A percentile compares a stretch with the other conserved stretches of the same genome.
Conservation (phyloP, 2,113 vertebrate genomes). For the Poeciliopsis turrubarensis region DNA sequence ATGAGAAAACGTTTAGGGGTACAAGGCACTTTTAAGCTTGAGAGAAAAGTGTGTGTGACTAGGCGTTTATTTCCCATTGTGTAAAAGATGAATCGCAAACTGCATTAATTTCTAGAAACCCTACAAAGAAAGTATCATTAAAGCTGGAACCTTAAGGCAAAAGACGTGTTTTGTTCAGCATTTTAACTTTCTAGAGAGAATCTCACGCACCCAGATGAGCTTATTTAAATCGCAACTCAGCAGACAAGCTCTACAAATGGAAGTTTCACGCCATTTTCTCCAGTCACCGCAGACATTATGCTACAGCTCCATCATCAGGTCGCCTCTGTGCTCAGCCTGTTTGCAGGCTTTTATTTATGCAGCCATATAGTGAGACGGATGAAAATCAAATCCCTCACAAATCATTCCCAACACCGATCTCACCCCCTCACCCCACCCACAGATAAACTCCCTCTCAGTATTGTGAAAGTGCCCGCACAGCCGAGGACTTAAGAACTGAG, state of each 20-base stretch:
- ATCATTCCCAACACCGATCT: conserved; percentile 41
- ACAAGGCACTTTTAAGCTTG: neutral
- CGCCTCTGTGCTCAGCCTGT: conserved; percentile 23
- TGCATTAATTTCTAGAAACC: conserved; percentile 33
- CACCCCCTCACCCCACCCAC: conserved; percentile 12
- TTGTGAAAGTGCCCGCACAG: conserved; percentile 54
- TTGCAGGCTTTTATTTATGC: conserved; percentile 57
- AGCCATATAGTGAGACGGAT: conserved; percentile 42
- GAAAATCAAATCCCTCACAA: conserved; percentile 65
- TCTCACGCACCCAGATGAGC: neutral
- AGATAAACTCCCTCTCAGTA: conserved; percentile 43
- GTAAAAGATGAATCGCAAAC: conserved; percentile 25
- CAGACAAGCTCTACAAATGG: conserved; percentile 34
- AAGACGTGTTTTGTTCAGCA: conserved; percentile 10
- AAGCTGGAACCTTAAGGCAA: conserved; percentile 16
- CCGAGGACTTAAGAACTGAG: conserved; percentile 49
- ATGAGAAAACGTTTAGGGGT: neutral
- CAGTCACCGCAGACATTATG: conserved; percentile 57
- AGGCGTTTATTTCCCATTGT: conserved; percentile 37
- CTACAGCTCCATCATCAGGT: conserved; percentile 62
- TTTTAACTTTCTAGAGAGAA: conserved; percentile 21
- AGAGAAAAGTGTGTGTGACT: conserved; percentile 37
- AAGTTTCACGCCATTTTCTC: conserved; percentile 34
- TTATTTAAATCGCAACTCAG: conserved; percentile 28
- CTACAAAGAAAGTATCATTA: conserved; percentile 20